Evolutionary conservation across 2,888 invertebrate species (phyloP), one percentile per base, ranked within the genome.

Genomic region (Hedya salicella): DNA sequence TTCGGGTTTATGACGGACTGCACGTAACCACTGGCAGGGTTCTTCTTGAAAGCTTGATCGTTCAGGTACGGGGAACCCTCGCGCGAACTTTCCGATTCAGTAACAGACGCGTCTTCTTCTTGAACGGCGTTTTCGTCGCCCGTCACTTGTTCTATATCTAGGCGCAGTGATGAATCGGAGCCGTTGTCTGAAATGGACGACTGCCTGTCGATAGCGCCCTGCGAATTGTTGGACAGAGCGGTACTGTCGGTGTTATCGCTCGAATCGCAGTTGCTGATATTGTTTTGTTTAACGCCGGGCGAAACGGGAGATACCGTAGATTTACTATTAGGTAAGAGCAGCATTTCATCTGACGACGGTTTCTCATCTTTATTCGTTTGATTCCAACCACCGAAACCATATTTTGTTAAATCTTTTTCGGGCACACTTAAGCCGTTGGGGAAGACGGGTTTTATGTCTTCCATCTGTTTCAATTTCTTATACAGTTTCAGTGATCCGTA

Each of bases 391-490:
- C 84, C 84, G 73, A 86, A 90, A 16, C 87, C 77, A 71, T 87
- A 89, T 73, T 92, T 92, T 3, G 85, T 80, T 68, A 83, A 80
- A 70, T 91, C 92, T 73, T 92, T 92, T 72, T 91, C 88, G 32
- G 88, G 88, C 68, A 89, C 82, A 60, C 85, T 93, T 66, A 96
- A 82, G 3, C 95, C 95, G 53, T 94, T 94, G 19, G 96, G 96
- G 69, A 96, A 82, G 73, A 94, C 94, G 13, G 95, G 94, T 77
- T 94, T 94, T 21, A 96, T 94, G 73, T 95, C 94, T 76, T 93
- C 93, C 95, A 95, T 95, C 73, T 91, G 93, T 75, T 93, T 93
- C 74, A 93, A 94, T 69, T 92, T 93, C 65, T 91, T 87, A 85
- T 94, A 95, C 25, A 93, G 77, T 78, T 95, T 95, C 71, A 81